A percentile compares a stretch with the other conserved stretches of the same genome.
Evolutionary conservation across 2,113 vertebrate genomes (phyloP).

Genomic region (Riparia riparia): DNA sequence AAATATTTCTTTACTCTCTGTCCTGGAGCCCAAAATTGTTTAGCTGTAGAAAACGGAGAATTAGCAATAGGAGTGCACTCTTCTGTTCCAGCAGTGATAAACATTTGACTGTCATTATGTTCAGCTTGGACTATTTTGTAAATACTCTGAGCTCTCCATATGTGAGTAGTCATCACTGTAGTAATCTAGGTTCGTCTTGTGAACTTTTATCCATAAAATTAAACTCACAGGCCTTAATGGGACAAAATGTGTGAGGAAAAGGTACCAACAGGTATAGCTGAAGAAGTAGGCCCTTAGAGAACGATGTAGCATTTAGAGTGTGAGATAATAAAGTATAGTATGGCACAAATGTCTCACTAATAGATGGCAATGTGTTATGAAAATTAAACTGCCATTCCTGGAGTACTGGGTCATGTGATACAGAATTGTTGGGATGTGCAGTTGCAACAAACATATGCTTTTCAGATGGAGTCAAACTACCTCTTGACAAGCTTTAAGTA

Average conservation of each 20-base stretch:
- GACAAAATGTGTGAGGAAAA: not conserved
- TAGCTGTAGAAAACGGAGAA: not conserved
- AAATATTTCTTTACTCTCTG: not conserved
- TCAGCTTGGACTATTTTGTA: constrained; percentile 21
- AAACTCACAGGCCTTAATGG: not conserved
- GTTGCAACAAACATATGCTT: not conserved
- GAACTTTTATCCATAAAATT: constrained; percentile 8
- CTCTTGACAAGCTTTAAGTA: not conserved
- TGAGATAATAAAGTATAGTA: not conserved
- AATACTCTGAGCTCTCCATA: not conserved
- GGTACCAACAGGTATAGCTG: not conserved
- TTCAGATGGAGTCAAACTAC: not conserved
- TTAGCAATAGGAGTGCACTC: not conserved
- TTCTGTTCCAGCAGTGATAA: constrained; percentile 17
- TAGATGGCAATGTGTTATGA: not conserved
- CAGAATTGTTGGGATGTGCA: not conserved
- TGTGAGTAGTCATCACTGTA: not conserved
- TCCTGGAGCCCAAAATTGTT: not conserved
- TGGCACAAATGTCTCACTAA: not conserved
- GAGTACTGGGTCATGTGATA: not conserved
- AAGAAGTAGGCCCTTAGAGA: not conserved
- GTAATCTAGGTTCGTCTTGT: not conserved
- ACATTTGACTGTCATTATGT: constrained; percentile 25
- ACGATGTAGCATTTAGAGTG: not conserved
- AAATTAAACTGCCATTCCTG: not conserved